A percentile compares a stretch with the other conserved stretches of the same genome.
Conservation (phyloP, 2,797 vertebrate species). For the Podarcis lilfordi region DNA sequence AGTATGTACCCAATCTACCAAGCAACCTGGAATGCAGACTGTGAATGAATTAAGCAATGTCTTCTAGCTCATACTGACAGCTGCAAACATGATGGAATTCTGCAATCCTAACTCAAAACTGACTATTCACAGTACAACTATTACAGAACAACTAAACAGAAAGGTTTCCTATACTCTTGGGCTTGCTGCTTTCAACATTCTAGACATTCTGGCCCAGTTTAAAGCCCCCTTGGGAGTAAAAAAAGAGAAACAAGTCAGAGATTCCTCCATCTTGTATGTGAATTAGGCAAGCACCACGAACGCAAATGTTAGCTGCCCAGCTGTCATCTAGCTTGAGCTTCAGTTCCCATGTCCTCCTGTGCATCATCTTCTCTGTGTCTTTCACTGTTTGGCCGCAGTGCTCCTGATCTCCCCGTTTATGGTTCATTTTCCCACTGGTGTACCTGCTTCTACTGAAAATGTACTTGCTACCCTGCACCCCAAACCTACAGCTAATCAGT, state of each 20-base stretch:
- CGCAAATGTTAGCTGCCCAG: neutral
- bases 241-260: neutral
- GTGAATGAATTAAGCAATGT: neutral
- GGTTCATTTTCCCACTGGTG: neutral
- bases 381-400: neutral
- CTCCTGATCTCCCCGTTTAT: neutral
- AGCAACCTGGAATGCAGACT: neutral
- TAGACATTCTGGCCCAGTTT: neutral
- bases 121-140: neutral
- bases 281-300: neutral
- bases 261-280: too few relatives aligned
- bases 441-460: neutral
- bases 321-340: neutral
- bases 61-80: neutral
- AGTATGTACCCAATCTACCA: neutral
- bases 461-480: neutral
- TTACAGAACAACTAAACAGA: neutral
- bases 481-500: neutral
- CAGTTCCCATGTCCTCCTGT: neutral
- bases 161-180: neutral
- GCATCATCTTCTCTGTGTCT: neutral
- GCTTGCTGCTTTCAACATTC: neutral
- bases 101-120: neutral
- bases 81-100: neutral
- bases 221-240: neutral